Base-by-base conservation (phyloP, 2,888 invertebrate genomes). In the Salticus scenicus region DNA sequence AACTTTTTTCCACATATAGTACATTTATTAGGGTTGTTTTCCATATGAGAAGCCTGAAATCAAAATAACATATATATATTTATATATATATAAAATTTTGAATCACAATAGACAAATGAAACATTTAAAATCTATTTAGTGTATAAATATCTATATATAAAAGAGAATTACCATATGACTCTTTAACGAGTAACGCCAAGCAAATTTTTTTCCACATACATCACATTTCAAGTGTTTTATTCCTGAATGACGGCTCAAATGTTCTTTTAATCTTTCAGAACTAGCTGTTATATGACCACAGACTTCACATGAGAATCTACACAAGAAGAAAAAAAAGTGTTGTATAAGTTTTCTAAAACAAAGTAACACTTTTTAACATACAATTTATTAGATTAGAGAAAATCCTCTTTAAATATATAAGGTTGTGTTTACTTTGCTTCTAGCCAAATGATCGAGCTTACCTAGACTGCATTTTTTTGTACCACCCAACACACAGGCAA, bases 1-100 rank as follows among this genome's bases (percentile, higher is more conserved):
- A 89, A 89, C 37, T 87, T 83, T 28, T 80, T 83, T 7, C 89
- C 88, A 87, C 89, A 89, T 51, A 83, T 72, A 24, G 51, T 70
- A 67, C 79, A 88, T 80, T 77, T 74, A 66, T 88, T 87, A 12
- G 87, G 88, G 67, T 88, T 88, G 72, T 87, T 87, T 31, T 84
- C 84, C 30, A 71, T 88, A 67, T 88, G 88, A 47, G 80, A 80
- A 47, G 66, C 81, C 87, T 87, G 33, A 31, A 41, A 78, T 37
- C 10, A 37, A 57, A 78, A 20, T 31, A n/a, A n/a, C n/a, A n/a
- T n/a, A n/a, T n/a, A n/a, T 31, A 51, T 24, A 24, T 67, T 41
- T 42, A 12, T 66, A 37, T 37, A 10, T 37, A 10, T 37, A 37
- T n/a, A 37, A 4, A 37, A 37, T 10, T 37, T 37, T 37, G 37